These are phyloP conservation scores for Hypercompe scribonia DNA, from an alignment of 2,888 invertebrate species.

Conservation along the genomic window DNA sequence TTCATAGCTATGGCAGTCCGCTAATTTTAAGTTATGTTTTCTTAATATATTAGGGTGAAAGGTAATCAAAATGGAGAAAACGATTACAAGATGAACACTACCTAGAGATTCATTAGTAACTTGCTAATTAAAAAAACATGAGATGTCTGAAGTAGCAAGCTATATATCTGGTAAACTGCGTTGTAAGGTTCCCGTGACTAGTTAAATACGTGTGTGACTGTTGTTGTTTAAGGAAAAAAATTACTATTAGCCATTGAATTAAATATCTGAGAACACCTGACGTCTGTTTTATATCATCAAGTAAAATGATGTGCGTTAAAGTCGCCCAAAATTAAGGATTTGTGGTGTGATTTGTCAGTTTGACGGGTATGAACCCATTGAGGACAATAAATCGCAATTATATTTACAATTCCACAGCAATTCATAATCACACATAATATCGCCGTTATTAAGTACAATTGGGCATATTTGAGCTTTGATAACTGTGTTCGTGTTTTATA, in stretches of 20 bases:
- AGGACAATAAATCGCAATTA: no score
- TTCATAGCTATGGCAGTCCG: no score
- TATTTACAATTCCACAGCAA: no score
- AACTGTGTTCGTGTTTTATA: neutral
- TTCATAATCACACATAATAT: no score
- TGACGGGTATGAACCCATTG: neutral
- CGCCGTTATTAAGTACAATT: neutral
- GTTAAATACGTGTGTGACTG: neutral
- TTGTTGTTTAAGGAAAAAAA: neutral
- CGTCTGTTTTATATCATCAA: neutral
- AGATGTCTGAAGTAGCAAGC: no score
- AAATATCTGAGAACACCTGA: neutral
- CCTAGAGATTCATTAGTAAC: neutral
- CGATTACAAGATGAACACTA: neutral
- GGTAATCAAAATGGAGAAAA: no score
- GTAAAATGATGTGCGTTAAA: neutral
- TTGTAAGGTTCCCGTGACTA: neutral
- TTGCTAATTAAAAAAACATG: conserved; percentile 1
- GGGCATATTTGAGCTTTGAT: neutral
- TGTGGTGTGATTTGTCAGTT: no score
- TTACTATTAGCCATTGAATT: neutral
- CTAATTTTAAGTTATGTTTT: conserved; percentile 3
- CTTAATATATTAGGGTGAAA: neutral
- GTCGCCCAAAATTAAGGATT: neutral
- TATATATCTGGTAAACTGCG: neutral